Conservation (phyloP, 2,888 invertebrate genomes). For the Acanthosepion esculentum region DNA sequence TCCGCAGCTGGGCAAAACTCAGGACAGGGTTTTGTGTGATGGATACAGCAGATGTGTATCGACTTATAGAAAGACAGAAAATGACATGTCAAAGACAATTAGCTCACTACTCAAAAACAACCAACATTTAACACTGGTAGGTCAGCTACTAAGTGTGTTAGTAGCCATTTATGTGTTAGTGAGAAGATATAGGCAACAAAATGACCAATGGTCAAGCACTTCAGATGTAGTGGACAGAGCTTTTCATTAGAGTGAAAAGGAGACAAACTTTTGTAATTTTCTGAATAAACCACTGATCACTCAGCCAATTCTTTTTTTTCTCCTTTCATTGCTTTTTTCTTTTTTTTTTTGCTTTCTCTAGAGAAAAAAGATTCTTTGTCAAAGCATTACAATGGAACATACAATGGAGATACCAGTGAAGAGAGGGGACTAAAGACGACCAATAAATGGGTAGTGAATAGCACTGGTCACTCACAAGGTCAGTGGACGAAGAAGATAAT, state of each 20-base stretch:
- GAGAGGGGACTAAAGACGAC: too few relatives aligned
- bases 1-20: not conserved
- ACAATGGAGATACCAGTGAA: too few relatives aligned
- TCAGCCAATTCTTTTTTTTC: too few relatives aligned
- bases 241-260: not conserved
- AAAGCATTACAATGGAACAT: too few relatives aligned
- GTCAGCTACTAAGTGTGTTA: not conserved
- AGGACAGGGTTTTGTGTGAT: not conserved
- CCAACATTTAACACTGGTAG: not conserved
- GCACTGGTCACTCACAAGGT: too few relatives aligned
- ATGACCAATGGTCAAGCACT: not conserved
- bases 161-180: not conserved
- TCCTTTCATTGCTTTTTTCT: too few relatives aligned
- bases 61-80: not conserved
- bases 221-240: not conserved
- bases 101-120: not conserved
- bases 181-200: not conserved
- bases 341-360: too few relatives aligned
- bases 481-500: too few relatives aligned
- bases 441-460: too few relatives aligned
- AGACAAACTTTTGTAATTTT: not conserved
- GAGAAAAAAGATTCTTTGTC: too few relatives aligned
- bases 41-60: not conserved
- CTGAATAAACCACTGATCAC: too few relatives aligned
- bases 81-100: conserved; percentile 18